Evolutionary conservation across 2,888 invertebrate genomes (phyloP).

Genomic region (Deilephila porcellus): DNA sequence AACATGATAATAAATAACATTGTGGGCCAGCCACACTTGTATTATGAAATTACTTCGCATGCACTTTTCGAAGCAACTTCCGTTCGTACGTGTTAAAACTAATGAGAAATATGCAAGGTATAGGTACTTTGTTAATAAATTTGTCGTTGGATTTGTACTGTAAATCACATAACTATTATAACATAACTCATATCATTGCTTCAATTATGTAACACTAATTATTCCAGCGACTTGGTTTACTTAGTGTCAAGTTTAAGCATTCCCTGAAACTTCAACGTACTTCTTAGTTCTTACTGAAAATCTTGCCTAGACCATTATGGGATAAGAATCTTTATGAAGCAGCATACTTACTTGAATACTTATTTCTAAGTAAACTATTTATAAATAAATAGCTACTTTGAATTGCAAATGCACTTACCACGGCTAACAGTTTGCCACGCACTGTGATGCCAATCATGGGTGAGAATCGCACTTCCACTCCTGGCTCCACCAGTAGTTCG

Average conservation of each 20-base stretch:
- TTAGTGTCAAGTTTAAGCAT: background rate
- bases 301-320: too few species aligned
- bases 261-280: background rate
- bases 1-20: conserved; percentile 14
- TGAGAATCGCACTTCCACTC: conserved; percentile 94
- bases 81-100: background rate
- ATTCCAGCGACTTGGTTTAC: background rate
- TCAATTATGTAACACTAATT: conserved; percentile 2
- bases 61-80: conserved; percentile 2
- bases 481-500: conserved; percentile 94
- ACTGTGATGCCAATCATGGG: conserved; percentile 97
- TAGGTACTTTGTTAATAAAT: background rate
- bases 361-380: background rate
- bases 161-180: background rate
- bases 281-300: background rate
- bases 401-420: conserved; percentile 87
- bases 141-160: too few species aligned
- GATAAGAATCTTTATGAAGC: too few species aligned
- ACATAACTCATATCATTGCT: background rate
- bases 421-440: conserved; percentile 93
- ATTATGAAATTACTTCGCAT: background rate
- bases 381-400: background rate
- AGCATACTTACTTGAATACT: too few species aligned
- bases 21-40: background rate
- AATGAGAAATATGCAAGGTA: background rate